Percentiles rank a stretch among this genome's conserved stretches.
phyloP scores from a whole-genome alignment of 92 coral and sea anemone genomes.

The Parazoanthus darwini region DNA sequence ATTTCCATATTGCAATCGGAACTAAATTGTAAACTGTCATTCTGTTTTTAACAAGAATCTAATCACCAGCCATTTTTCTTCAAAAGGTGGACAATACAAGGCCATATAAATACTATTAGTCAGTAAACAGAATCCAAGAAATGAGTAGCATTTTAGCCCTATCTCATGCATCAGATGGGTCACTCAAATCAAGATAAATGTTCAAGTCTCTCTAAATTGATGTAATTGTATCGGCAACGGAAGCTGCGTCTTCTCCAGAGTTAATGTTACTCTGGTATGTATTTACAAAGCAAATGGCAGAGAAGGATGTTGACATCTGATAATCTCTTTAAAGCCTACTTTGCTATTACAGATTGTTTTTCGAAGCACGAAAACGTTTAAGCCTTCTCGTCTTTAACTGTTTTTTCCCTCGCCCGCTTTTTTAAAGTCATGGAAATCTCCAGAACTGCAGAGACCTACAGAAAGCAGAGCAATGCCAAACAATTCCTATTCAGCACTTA shows the following conservation, averaged over 20 bases:
- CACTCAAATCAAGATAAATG: background rate
- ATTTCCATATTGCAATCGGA: background rate
- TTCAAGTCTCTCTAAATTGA: background rate
- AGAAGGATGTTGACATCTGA: background rate
- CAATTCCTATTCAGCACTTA: background rate
- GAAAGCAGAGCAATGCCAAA: background rate
- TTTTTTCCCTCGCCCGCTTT: too few relatives aligned
- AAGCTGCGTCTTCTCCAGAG: background rate
- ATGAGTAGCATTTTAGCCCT: background rate
- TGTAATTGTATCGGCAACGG: conserved; percentile 12
- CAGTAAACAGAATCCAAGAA: background rate
- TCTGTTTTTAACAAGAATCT: background rate
- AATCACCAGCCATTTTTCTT: background rate
- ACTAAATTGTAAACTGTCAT: background rate
- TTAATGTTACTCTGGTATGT: background rate
- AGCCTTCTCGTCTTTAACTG: background rate
- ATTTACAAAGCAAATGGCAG: conserved; percentile 4
- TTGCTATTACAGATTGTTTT: background rate
- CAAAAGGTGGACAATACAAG: background rate
- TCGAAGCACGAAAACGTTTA: background rate
- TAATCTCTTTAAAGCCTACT: background rate
- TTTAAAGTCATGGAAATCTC: background rate
- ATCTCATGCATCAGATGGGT: background rate
- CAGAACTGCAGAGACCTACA: background rate
- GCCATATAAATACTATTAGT: background rate